Evolutionary conservation across 1,140 invertebrate species (phyloP).

Genomic region (Drosophila subpulchrella): DNA sequence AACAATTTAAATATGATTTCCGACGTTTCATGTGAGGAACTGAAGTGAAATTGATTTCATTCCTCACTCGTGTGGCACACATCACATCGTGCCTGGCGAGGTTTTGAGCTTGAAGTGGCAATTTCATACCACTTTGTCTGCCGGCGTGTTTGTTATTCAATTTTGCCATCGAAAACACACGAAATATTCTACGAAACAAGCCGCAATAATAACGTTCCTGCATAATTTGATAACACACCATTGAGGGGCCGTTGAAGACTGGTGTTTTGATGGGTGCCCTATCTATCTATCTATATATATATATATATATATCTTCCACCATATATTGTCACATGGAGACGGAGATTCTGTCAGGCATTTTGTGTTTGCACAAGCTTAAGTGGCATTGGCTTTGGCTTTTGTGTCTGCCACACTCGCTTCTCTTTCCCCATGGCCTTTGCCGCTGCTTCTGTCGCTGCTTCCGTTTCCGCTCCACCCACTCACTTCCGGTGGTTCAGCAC

Average conservation of each 20-base stretch:
- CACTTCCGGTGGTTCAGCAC: constrained; percentile 27
- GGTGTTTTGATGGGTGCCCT: constrained; percentile 43
- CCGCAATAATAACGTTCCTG: constrained; percentile 75
- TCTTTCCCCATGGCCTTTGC: constrained; percentile 15
- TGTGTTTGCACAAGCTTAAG: constrained; percentile 76
- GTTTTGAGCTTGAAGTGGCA: constrained; percentile 66
- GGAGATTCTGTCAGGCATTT: constrained; percentile 34
- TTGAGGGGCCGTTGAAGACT: constrained; percentile 38
- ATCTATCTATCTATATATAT: background rate
- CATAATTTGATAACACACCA: constrained; percentile 71
- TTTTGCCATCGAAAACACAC: constrained; percentile 70
- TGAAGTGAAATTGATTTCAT: constrained; percentile 48
- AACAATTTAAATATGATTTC: constrained; percentile 46
- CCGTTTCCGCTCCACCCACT: constrained; percentile 49
- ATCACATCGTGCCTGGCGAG: constrained; percentile 2
- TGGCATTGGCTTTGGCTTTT: constrained; percentile 70
- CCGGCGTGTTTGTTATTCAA: constrained; percentile 67
- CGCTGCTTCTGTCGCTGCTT: constrained; percentile 33
- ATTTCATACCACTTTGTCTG: constrained; percentile 73
- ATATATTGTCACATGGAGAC: constrained; percentile 44
- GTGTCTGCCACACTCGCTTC: constrained; percentile 1
- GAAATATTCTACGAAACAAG: constrained; percentile 63
- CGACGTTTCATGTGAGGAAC: constrained; percentile 30
- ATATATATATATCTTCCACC: constrained; percentile 5
- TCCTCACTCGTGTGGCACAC: constrained; percentile 23